These are phyloP conservation scores for Augochlorella aurata DNA, from an alignment of 2,888 invertebrate species.

Conservation along the genomic window DNA sequence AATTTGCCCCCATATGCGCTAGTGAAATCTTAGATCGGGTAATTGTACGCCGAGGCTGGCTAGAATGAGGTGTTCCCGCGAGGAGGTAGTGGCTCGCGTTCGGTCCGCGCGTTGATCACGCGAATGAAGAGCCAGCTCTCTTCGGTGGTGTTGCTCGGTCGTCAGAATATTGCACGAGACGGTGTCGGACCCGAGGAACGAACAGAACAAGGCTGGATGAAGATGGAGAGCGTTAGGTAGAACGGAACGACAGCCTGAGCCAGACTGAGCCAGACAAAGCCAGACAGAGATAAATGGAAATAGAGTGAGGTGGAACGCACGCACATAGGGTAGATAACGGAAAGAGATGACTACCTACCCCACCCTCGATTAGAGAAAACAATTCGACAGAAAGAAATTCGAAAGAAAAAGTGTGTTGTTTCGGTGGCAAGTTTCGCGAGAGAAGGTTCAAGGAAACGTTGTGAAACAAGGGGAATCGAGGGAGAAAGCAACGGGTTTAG, in stretches of 20 bases:
- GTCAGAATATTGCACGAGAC: slow-evolving; percentile 6
- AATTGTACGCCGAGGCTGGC: slow-evolving; percentile 69
- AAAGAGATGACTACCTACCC: not conserved
- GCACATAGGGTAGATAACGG: not conserved
- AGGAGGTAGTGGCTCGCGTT: slow-evolving; percentile 65
- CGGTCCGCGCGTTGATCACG: slow-evolving; percentile 65
- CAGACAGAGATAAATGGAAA: not conserved
- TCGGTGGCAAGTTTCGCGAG: not conserved
- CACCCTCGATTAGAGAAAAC: not conserved
- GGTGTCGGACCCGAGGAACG: slow-evolving; percentile 26
- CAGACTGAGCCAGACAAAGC: not conserved
- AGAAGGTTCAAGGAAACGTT: not conserved
- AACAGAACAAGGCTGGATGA: slow-evolving; percentile 11
- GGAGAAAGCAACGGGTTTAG: slow-evolving; percentile 11
- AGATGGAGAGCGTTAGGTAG: slow-evolving; percentile 14
- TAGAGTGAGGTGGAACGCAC: slow-evolving; percentile 18
- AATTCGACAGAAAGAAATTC: not conserved
- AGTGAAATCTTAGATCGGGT: slow-evolving; percentile 76
- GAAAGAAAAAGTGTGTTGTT: not conserved
- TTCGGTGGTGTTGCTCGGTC: slow-evolving; percentile 12
- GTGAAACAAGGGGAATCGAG: not conserved
- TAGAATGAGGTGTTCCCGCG: slow-evolving; percentile 71
- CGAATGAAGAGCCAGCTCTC: slow-evolving; percentile 2
- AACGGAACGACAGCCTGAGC: not conserved
- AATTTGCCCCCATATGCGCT: slow-evolving; percentile 76